Evolutionary conservation across 2,113 vertebrate species (phyloP), one percentile per base, ranked within the genome.

Genomic region (Pseudopodoces humilis): DNA sequence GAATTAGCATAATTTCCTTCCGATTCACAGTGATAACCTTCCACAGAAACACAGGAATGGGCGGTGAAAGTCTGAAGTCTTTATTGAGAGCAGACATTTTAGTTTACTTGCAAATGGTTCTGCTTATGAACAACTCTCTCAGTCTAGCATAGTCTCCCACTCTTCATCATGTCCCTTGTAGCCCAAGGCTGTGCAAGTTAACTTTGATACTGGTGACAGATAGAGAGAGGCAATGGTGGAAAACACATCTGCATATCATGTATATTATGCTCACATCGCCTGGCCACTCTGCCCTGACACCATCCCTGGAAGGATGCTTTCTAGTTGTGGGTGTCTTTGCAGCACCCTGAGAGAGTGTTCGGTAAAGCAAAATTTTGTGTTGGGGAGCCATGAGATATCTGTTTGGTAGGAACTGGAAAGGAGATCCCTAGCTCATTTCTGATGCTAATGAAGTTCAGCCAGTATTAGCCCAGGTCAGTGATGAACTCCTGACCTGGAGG

Each of bases 401-500:
- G 31, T 80, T 91, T 86, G 41, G 13, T 27, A 33, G 31, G 15
- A 64, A 53, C 3, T 37, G 37, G 74, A 58, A 68, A 93, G 52
- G 71, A 70, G 72, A 75, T 15, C 31, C 28, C 52, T 62, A 71
- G 69, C 7, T 75, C 28, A 58, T 88, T 94, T 94, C 86, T 88
- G 72, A 92, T 94, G 92, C 76, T 95, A 96, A 95, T 86, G 83
- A 65, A 1, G 5, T 90, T 96, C 72, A 84, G 44, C 16, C 25
- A 64, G 60, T 62, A 81, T 92, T 84, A 88, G 92, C 11, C 31
- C 80, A 93, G 88, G 94, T 83, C 90, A 88, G 52, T 2, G 1
- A 88, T 86, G 94, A 96, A 92, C 96, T 95, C 69, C 83, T 95
- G 92, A 94, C 93, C 79, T 47, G 67, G 37, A 86, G 83, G 25